A percentile compares a stretch with the other conserved stretches of the same genome.
Conservation (phyloP, 2,888 invertebrate genomes). For the Parnassius apollo region DNA sequence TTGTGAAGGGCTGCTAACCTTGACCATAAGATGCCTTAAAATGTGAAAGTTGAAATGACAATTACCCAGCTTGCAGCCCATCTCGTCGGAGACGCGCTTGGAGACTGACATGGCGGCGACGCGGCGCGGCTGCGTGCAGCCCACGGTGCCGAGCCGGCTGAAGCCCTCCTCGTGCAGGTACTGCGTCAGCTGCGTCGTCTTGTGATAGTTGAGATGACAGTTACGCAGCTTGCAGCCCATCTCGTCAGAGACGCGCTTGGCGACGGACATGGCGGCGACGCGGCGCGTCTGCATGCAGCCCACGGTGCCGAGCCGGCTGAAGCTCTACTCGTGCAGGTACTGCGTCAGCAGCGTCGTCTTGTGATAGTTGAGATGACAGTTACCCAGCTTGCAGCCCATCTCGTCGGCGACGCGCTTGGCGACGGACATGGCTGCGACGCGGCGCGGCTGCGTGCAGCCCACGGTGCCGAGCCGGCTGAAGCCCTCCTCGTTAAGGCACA, state of each 20-base stretch:
- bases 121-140: conserved; percentile 96
- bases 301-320: conserved; percentile 94
- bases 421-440: conserved; percentile 99
- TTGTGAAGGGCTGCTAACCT: too few relatives aligned
- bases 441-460: conserved; percentile 97
- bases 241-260: conserved; percentile 99
- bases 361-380: conserved; percentile 53
- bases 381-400: conserved; percentile 93
- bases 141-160: conserved; percentile 95
- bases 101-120: conserved; percentile 99
- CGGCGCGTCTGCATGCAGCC: conserved; percentile 98
- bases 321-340: conserved; percentile 98
- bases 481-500: conserved; percentile 98
- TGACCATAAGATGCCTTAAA: too few relatives aligned
- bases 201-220: conserved; percentile 73
- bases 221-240: conserved; percentile 92
- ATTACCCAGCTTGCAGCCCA: conserved; percentile 91
- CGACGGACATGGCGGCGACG: conserved; percentile 99
- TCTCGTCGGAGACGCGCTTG: conserved; percentile 99
- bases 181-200: conserved; percentile 98
- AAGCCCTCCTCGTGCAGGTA: conserved; percentile 98
- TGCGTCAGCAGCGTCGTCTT: conserved; percentile 99
- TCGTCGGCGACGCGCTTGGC: conserved; percentile 99
- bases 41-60: too few relatives aligned
- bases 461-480: conserved; percentile 95